Conservation (phyloP, 2,888 invertebrate genomes). For the Oxytorus armatus region DNA sequence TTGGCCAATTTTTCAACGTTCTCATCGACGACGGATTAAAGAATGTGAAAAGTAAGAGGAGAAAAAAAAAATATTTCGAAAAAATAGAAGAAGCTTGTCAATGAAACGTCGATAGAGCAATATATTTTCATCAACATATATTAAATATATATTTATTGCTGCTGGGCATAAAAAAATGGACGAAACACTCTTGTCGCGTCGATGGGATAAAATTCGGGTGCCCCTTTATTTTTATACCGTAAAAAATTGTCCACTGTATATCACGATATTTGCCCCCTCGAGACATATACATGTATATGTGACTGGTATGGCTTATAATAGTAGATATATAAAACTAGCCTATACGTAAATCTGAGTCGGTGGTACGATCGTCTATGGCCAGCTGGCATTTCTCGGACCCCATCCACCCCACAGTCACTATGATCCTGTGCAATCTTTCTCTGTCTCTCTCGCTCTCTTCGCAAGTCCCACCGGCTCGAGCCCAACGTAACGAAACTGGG, state of each 20-base stretch:
- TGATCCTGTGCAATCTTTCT: too few species aligned
- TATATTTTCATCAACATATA: neutral
- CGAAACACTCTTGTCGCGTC: neutral
- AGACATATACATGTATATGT: slow-evolving; percentile 1
- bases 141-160: neutral
- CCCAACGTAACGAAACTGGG: slow-evolving; percentile 50
- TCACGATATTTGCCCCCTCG: slow-evolving; percentile 29
- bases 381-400: slow-evolving; percentile 68
- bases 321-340: slow-evolving; percentile 20
- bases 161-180: neutral
- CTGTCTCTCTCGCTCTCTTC: slow-evolving; percentile 17
- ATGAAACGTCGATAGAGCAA: neutral
- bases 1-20: slow-evolving; percentile 55
- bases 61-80: slow-evolving; percentile 22
- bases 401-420: slow-evolving; percentile 45
- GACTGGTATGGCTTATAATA: slow-evolving; percentile 28
- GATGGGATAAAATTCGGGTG: slow-evolving; percentile 17
- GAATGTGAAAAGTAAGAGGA: too few species aligned
- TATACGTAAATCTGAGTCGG: slow-evolving; percentile 51
- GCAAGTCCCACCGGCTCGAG: slow-evolving; percentile 42
- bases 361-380: slow-evolving; percentile 62
- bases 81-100: neutral
- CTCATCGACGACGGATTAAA: slow-evolving; percentile 43
- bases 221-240: slow-evolving; percentile 36
- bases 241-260: slow-evolving; percentile 40